Percentiles rank a stretch among this genome's conserved stretches.
Evolutionary conservation across 2,888 invertebrate species (phyloP).

Genomic region (Phasia obesa): DNA sequence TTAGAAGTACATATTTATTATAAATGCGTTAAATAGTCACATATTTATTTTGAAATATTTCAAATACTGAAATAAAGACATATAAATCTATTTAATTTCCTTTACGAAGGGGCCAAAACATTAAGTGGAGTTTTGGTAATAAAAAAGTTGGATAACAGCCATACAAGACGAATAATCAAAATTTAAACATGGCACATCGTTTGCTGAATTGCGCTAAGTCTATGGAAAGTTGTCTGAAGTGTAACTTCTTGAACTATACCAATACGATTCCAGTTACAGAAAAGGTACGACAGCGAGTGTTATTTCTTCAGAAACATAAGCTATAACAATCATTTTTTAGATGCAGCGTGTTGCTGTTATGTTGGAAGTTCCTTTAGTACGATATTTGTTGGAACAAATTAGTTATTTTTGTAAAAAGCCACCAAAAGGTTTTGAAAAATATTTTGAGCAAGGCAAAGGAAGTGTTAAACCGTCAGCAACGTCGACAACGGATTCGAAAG

Average conservation of each 20-base stretch:
- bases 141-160: conserved; percentile 52
- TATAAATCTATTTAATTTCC: background rate
- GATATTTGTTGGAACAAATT: conserved; percentile 77
- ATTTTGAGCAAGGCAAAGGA: conserved; percentile 87
- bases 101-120: background rate
- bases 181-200: conserved; percentile 85
- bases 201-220: conserved; percentile 84
- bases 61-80: background rate
- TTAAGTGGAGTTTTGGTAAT: background rate
- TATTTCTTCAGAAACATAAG: background rate
- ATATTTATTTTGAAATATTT: background rate
- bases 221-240: conserved; percentile 83
- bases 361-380: conserved; percentile 75
- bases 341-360: conserved; percentile 65
- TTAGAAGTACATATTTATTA: background rate
- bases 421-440: conserved; percentile 97
- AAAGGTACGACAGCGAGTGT: conserved; percentile 75
- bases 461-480: conserved; percentile 77
- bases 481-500: conserved; percentile 81
- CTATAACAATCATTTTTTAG: conserved; percentile 33
- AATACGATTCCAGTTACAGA: conserved; percentile 80
- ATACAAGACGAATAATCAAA: background rate
- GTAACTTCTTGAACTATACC: conserved; percentile 81
- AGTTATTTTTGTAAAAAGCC: conserved; percentile 88
- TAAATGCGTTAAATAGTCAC: background rate